Percentiles rank a stretch among this genome's conserved stretches.
Evolutionary conservation across 2,797 vertebrate genomes (phyloP).

Genomic region (Morus bassanus): DNA sequence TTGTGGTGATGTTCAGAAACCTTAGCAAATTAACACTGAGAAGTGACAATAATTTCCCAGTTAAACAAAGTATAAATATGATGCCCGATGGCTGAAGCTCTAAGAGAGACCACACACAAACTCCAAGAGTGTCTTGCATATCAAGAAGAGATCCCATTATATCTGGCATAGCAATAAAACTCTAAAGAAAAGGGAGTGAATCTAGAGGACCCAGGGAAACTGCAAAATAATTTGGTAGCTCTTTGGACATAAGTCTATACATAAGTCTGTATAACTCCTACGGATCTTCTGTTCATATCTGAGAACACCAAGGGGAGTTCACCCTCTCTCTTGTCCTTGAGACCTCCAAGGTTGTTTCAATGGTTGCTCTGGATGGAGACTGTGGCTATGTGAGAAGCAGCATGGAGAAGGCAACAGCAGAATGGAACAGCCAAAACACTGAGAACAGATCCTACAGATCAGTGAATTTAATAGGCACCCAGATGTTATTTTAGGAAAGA

Average conservation of each 20-base stretch:
- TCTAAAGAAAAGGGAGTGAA: background rate
- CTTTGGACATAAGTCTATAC: background rate
- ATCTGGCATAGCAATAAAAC: background rate
- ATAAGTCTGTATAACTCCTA: too few species aligned
- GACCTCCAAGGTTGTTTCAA: background rate
- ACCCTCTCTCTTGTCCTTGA: background rate
- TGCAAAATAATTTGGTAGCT: background rate
- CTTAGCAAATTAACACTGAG: background rate
- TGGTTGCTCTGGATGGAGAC: background rate
- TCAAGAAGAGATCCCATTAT: background rate
- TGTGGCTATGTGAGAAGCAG: background rate
- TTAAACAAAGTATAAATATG: background rate
- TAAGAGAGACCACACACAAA: background rate
- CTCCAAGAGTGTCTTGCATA: background rate
- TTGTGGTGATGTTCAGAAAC: background rate
- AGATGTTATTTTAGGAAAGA: background rate
- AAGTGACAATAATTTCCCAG: background rate
- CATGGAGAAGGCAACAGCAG: background rate
- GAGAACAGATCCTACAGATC: background rate
- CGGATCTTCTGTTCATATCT: background rate
- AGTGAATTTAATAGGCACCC: background rate
- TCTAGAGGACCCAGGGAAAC: background rate
- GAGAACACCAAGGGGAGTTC: background rate
- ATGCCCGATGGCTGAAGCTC: background rate
- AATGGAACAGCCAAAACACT: background rate